Conservation (phyloP, 2,888 invertebrate genomes). For the Dolomedes plantarius region DNA sequence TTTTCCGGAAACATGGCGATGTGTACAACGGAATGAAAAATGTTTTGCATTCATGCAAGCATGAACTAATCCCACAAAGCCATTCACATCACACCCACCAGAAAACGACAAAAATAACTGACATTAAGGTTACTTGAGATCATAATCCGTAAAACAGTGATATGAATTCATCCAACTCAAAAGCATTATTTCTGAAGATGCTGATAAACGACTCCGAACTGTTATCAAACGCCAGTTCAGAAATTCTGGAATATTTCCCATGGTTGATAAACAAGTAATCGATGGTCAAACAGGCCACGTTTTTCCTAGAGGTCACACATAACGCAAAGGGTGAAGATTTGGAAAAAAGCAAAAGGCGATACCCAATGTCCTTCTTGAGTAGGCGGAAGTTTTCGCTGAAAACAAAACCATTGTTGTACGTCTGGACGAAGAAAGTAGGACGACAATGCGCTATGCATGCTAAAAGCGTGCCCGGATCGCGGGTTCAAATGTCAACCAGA, state of each 20-base stretch:
- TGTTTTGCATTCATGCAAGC: too few relatives aligned
- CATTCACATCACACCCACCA: too few relatives aligned
- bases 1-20: too few relatives aligned
- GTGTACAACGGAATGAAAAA: too few relatives aligned
- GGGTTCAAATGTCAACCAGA: conserved; percentile 61
- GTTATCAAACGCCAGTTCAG: not conserved
- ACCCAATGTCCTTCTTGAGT: conserved; percentile 30
- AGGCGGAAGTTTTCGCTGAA: conserved; percentile 54
- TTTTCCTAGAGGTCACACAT: not conserved
- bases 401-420: conserved; percentile 55
- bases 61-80: too few relatives aligned
- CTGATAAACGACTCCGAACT: not conserved
- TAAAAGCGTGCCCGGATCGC: conserved; percentile 29
- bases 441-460: conserved; percentile 46
- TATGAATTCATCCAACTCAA: not conserved
- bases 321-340: not conserved
- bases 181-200: not conserved
- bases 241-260: not conserved
- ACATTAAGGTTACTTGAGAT: not conserved
- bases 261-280: not conserved
- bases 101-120: not conserved
- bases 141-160: not conserved
- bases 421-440: conserved; percentile 51
- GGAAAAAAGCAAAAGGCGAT: not conserved
- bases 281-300: conserved; percentile 13